Evolutionary conservation across 23 tunicate species (phyloP).

Genomic region (Trididemnum nubilum): DNA sequence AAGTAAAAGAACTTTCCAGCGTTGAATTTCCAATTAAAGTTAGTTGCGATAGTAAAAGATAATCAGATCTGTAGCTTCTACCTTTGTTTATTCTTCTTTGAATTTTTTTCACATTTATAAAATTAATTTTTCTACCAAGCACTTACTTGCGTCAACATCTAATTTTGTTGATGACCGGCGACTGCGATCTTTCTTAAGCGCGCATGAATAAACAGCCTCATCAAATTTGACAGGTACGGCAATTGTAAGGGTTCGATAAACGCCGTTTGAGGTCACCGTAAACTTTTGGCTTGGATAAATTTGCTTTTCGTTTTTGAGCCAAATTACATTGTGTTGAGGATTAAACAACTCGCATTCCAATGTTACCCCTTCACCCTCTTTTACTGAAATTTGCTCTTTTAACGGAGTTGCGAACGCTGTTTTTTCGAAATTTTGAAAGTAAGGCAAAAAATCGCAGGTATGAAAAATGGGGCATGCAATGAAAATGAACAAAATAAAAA

Average conservation of each 20-base stretch:
- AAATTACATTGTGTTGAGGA: slow-evolving; percentile 65
- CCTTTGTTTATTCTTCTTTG: no score
- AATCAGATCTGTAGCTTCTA: no score
- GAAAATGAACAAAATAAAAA: not conserved
- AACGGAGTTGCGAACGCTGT: slow-evolving; percentile 60
- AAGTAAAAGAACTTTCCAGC: no score
- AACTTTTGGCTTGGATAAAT: slow-evolving; percentile 76
- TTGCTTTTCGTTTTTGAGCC: slow-evolving; percentile 68
- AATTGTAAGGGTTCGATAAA: slow-evolving; percentile 45
- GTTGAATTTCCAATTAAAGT: no score
- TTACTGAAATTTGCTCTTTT: slow-evolving; percentile 14
- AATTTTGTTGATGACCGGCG: slow-evolving; percentile 39
- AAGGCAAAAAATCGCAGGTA: not conserved
- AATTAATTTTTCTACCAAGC: no score
- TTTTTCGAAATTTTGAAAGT: not conserved
- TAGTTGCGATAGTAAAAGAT: no score
- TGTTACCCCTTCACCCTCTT: slow-evolving; percentile 62
- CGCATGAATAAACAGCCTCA: slow-evolving; percentile 81
- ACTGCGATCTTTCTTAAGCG: slow-evolving; percentile 44
- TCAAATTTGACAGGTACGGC: slow-evolving; percentile 59
- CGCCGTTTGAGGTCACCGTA: slow-evolving; percentile 36
- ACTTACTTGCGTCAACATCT: slow-evolving; percentile 79
- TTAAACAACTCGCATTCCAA: slow-evolving; percentile 61
- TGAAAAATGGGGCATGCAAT: not conserved
- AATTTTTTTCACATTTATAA: no score